Conservation (phyloP, 2,888 invertebrate species). For the Hedychridium roseum region DNA sequence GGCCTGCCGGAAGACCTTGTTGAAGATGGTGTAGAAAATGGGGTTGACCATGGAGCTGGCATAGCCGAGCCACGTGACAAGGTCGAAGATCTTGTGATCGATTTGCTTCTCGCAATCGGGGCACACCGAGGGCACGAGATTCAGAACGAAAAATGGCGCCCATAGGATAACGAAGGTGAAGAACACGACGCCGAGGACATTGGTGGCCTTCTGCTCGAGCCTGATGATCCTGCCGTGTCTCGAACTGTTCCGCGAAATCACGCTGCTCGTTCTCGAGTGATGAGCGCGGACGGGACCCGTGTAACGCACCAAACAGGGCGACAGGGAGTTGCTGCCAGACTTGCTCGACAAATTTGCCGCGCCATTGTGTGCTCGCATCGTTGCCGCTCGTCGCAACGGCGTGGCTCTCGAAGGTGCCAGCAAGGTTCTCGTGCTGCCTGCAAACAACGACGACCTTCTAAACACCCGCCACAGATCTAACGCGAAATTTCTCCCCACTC, state of each 20-base stretch:
- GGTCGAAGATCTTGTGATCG: conserved; percentile 82
- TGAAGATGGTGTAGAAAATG: conserved; percentile 95
- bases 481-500: too few species aligned
- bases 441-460: too few species aligned
- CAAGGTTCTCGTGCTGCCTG: conserved; percentile 66
- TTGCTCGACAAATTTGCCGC: conserved; percentile 51
- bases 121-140: conserved; percentile 85
- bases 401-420: conserved; percentile 57
- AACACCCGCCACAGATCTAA: too few species aligned
- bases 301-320: conserved; percentile 66
- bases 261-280: conserved; percentile 82
- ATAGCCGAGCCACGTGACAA: conserved; percentile 93
- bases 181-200: conserved; percentile 93
- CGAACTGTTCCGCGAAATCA: conserved; percentile 82
- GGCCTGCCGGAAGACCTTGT: conserved; percentile 90
- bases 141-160: conserved; percentile 95
- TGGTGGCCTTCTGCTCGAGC: conserved; percentile 95
- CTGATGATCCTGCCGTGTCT: conserved; percentile 85
- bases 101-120: conserved; percentile 80
- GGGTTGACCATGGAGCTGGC: conserved; percentile 95
- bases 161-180: conserved; percentile 93
- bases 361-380: conserved; percentile 68
- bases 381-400: conserved; percentile 70
- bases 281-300: conserved; percentile 73
- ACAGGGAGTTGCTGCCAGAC: conserved; percentile 63